Base-by-base conservation (phyloP, 1,140 invertebrate species). In the Panulirus ornatus region DNA sequence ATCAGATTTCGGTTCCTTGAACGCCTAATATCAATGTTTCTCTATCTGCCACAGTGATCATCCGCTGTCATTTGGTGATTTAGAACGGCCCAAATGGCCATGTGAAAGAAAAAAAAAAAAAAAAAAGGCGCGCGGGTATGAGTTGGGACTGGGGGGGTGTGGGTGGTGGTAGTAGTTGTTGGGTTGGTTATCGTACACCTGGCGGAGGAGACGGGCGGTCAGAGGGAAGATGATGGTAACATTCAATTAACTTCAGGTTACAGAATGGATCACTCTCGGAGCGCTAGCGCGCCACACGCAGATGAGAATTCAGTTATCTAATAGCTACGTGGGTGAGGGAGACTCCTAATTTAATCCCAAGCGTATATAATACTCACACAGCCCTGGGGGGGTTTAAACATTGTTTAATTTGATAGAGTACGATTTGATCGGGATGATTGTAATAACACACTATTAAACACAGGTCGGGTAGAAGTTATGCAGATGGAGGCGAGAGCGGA, bases 351-450 rank as follows among this genome's bases (percentile, higher is more conserved):
- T 86, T 86, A 86, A 86, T 86, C 84, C 58, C 71, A 34, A 36
- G 71, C 76, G 84, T 86, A 36, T 76, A 76, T 86, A n/a, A 76
- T 86, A 76, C 71, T 86, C 76, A 86, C 42, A 54, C n/a, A n/a
- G n/a, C n/a, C n/a, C n/a, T n/a, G 51, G 71, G 27, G 19, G 71
- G 51, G 47, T 86, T 86, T 86, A 76, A 76, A 70, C 84, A 84
- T 84, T 84, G 66, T 86, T 86, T 86, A 86, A 86, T 86, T 76
- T 86, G 84, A 86, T 86, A 86, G 84, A 86, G 71, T 11, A 86
- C 84, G 84, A 58, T 86, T 40, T 76, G 84, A 86, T 85, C 84
- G 71, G 44, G 16, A 11, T 34, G 82, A 84, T 71, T 70, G 58
- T 58, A 42, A 30, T 70, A 38, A 40, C 71, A 84, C n/a, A 8